Evolutionary conservation across 2,797 vertebrate species (phyloP), one percentile per base, ranked within the genome.

Genomic region (Hephaestus fuliginosus): DNA sequence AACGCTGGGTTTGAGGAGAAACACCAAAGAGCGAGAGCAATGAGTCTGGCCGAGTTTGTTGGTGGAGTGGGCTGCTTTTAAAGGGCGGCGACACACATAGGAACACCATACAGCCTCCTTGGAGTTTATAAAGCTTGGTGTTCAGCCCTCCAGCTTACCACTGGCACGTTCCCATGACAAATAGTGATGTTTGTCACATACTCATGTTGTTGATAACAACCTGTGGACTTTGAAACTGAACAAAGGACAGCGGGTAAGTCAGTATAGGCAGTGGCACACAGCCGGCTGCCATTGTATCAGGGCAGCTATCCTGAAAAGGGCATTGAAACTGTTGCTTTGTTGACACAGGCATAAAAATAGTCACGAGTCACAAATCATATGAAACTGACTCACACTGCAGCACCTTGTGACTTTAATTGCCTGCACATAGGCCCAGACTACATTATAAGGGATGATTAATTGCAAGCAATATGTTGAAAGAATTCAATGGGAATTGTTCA

Each of bases 1-100:
- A 94, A 94, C 79, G 85, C 89, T 69, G 86, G 80, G 81, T 92
- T 94, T 90, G 88, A 90, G 79, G 81, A 89, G 85, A 93, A 86
- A 89, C 84, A 89, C 88, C 85, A 90, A 88, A 91, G 84, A 86
- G 74, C 33, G 39, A 86, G 80, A 82, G 87, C 83, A 79, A 80
- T 41, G 84, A 80, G 69, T 83, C 80, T 85, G 76, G 82, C 82
- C 18, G 63, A 72, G 80, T 83, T 69, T 77, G 84, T 64, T 77
- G 82, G 81, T 75, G 67, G 79, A 76, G 74, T 10, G n/a, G 52
- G 58, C n/a, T 53, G 69, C 53, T 71, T 83, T 55, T 70, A 80
- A 86, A 90, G 39, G 22, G 66, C 17, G 46, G 69, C 30, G 18
- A 70, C 43, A 75, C 44, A 52, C 73, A 82, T 6, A 55, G 64